Evolutionary conservation across 2,888 invertebrate species (phyloP).

Genomic region (Phlogophora meticulosa): DNA sequence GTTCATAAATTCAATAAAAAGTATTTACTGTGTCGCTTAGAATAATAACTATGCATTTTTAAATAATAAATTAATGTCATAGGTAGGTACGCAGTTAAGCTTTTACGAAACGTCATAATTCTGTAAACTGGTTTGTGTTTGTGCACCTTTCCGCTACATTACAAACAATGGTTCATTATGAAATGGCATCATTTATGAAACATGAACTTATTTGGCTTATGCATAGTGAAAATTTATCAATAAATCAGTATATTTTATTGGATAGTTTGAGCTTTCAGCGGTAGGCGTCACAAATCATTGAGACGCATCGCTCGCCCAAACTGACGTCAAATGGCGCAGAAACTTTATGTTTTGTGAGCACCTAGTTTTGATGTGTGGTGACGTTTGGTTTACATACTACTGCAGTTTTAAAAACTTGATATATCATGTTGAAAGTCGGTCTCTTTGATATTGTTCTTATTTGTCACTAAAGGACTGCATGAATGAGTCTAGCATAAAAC

Average conservation of each 20-base stretch:
- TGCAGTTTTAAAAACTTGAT: slow-evolving; percentile 31
- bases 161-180: slow-evolving; percentile 33
- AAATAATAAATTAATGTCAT: neutral
- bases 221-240: slow-evolving; percentile 53
- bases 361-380: slow-evolving; percentile 60
- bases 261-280: slow-evolving; percentile 71
- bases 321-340: slow-evolving; percentile 74
- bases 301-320: slow-evolving; percentile 69
- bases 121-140: neutral
- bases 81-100: neutral
- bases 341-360: slow-evolving; percentile 62
- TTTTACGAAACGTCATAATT: neutral
- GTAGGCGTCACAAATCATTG: slow-evolving; percentile 73
- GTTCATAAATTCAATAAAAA: neutral
- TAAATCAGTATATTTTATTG: slow-evolving; percentile 70
- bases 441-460: neutral
- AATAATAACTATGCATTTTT: neutral
- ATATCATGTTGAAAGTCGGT: neutral
- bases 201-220: slow-evolving; percentile 43
- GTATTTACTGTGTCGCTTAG: neutral
- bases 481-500: neutral
- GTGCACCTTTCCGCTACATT: slow-evolving; percentile 35
- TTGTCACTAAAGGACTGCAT: neutral
- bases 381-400: slow-evolving; percentile 45
- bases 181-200: slow-evolving; percentile 33